Base-by-base conservation (phyloP, 1,140 invertebrate genomes). In the Plodia interpunctella region DNA sequence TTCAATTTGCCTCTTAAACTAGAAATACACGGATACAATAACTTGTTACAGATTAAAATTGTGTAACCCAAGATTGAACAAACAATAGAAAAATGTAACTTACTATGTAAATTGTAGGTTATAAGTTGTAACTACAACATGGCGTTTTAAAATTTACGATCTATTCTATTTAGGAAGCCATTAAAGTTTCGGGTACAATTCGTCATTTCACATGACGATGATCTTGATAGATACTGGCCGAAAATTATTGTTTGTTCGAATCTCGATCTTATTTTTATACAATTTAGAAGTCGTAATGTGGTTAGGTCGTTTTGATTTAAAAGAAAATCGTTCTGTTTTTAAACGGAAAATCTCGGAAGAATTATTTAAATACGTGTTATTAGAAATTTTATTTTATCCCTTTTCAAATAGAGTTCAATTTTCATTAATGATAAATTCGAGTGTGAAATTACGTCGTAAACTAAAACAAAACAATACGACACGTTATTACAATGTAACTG, bases 201-300 rank as follows among this genome's bases (percentile, higher is more conserved):
- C 65, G 63, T 65, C 61, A 70, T 70, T 32, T 73, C 68, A 63
- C 68, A 73, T 66, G 63, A 60, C 59, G 59, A 65, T 60, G 54
- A 30, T 51, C 60, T 53, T 21, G 11, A 53, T 53, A 53, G 19
- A 53, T 44, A 15, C 13, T 44, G 15, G 38, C 15, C 13, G 13
- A 17, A 15, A 44, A 17, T 44, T 5, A 15, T 6, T 10, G 38
- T 44, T 1, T 44, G 4, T 44, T 44, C 5, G 15, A 44, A 15
- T 44, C 15, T 2, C 2, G 1, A 44, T 44, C 38, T 44, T 44
- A 4, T 44, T 4, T 15, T 15, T 15, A 5, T 10, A 9, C 4
- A 32, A 11, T n/a, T 6, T 32, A 32, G 30, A 32, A 9, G 30
- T 9, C 30, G 10, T 10, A 32, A 32, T 32, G 30, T 32, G 1